These are phyloP conservation scores for Sterrhoptilus dennistouni DNA, from an alignment of 2,113 vertebrate species.

Conservation along the genomic window DNA sequence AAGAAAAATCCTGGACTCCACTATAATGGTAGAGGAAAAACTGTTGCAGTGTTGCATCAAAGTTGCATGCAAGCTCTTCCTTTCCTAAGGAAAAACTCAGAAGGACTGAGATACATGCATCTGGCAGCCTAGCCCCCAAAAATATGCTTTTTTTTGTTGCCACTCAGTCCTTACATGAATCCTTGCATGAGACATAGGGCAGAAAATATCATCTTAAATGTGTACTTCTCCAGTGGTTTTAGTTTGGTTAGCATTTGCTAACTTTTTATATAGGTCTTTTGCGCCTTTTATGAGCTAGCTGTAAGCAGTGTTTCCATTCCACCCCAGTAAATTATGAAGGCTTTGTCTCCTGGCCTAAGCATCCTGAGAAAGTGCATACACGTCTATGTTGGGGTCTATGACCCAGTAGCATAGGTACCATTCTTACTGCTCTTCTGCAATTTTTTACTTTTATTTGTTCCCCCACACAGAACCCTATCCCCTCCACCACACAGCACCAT, in stretches of 20 bases:
- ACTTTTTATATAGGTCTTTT: not conserved
- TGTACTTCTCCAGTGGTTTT: not conserved
- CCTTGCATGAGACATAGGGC: rapidly evolving
- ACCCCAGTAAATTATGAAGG: not conserved
- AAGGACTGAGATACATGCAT: not conserved
- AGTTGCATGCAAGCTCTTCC: not conserved
- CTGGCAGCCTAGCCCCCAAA: not conserved
- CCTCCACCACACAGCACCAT: not conserved
- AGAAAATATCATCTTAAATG: not conserved
- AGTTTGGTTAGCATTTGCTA: not conserved
- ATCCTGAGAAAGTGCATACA: not conserved
- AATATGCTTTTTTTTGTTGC: not conserved
- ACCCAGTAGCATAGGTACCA: not conserved
- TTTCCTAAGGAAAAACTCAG: not conserved
- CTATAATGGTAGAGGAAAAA: not conserved
- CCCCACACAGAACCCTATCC: not conserved
- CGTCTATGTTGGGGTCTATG: not conserved
- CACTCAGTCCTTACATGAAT: not conserved
- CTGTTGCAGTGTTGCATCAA: not conserved
- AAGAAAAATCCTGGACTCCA: not conserved
- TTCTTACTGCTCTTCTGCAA: not conserved
- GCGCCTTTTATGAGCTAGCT: not conserved
- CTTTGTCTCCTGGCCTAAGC: not conserved
- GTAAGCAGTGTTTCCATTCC: not conserved
- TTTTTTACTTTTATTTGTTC: not conserved